These are phyloP conservation scores for Seira musarum DNA, from an alignment of 2,888 invertebrate genomes.

Conservation along the genomic window DNA sequence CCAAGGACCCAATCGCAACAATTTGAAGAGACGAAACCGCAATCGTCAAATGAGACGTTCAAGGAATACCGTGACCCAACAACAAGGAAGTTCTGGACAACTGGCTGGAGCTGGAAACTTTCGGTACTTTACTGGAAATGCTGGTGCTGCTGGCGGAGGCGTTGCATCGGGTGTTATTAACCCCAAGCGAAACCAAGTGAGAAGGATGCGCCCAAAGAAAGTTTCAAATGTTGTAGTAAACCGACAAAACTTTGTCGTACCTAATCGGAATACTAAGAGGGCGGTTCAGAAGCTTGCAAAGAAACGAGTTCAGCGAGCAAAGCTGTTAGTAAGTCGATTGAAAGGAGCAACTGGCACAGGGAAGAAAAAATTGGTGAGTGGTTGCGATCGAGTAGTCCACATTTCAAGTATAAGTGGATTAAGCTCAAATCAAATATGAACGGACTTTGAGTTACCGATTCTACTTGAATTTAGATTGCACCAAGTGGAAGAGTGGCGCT, in stretches of 20 bases:
- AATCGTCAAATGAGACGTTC: constrained; percentile 42
- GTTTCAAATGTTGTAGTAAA: constrained; percentile 6
- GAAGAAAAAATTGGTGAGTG: constrained; percentile 45
- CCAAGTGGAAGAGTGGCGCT: constrained; percentile 47
- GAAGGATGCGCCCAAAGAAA: constrained; percentile 20
- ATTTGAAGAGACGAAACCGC: constrained; percentile 11
- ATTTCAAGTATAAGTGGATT: too few relatives aligned
- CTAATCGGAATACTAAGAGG: constrained; percentile 33
- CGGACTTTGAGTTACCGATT: neutral
- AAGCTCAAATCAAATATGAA: neutral
- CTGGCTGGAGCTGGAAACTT: neutral
- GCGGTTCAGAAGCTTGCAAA: constrained; percentile 57
- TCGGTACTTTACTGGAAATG: constrained; percentile 29
- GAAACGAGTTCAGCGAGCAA: constrained; percentile 61
- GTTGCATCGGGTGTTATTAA: neutral
- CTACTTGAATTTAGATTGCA: constrained; percentile 31
- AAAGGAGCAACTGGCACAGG: constrained; percentile 3
- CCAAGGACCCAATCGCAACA: constrained; percentile 18
- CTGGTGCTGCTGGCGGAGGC: neutral
- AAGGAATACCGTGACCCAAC: neutral
- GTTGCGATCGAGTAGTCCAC: neutral
- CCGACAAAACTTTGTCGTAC: neutral
- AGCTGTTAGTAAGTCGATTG: constrained; percentile 46
- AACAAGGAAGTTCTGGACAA: constrained; percentile 38
- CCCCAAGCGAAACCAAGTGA: constrained; percentile 24